Conservation (phyloP, 2,888 invertebrate genomes). For the Platycheirus rosarum region DNA sequence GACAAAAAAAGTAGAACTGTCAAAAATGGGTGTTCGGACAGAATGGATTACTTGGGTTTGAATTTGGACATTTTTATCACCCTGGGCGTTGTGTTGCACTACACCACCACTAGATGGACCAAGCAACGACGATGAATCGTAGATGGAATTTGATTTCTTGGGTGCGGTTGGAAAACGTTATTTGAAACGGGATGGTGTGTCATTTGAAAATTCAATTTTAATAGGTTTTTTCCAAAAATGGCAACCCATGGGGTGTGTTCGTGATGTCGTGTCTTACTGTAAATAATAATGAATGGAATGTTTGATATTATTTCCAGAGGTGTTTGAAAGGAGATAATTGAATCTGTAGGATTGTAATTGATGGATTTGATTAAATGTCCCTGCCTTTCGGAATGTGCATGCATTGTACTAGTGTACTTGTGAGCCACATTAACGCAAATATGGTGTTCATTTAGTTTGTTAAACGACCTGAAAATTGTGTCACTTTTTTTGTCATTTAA, state of each 20-base stretch:
- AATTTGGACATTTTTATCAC: conserved; percentile 64
- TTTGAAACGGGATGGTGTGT: conserved; percentile 29
- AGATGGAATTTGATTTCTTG: conserved; percentile 42
- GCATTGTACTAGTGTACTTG: too few species aligned
- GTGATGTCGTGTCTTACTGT: conserved; percentile 47
- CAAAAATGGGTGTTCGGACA: conserved; percentile 61
- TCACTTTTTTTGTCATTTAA: conserved; percentile 38
- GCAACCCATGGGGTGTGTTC: conserved; percentile 55
- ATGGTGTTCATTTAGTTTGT: conserved; percentile 54
- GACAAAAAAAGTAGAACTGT: conserved; percentile 52
- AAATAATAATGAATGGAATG: conserved; percentile 66
- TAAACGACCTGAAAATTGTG: conserved; percentile 58
- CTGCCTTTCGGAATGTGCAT: not conserved
- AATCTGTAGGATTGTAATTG: conserved; percentile 55
- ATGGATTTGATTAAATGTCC: conserved; percentile 24
- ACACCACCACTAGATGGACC: conserved; percentile 24
- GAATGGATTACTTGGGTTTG: conserved; percentile 47
- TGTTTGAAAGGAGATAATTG: conserved; percentile 68
- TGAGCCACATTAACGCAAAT: conserved; percentile 22
- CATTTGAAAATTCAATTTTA: conserved; percentile 33
- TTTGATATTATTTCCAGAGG: conserved; percentile 55
- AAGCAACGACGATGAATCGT: not conserved
- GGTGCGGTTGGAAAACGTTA: conserved; percentile 64
- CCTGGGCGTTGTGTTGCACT: conserved; percentile 55
- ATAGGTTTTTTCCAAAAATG: conserved; percentile 59